These are phyloP conservation scores for Notocelia uddmanniana DNA, from an alignment of 2,888 invertebrate species.

Conservation along the genomic window DNA sequence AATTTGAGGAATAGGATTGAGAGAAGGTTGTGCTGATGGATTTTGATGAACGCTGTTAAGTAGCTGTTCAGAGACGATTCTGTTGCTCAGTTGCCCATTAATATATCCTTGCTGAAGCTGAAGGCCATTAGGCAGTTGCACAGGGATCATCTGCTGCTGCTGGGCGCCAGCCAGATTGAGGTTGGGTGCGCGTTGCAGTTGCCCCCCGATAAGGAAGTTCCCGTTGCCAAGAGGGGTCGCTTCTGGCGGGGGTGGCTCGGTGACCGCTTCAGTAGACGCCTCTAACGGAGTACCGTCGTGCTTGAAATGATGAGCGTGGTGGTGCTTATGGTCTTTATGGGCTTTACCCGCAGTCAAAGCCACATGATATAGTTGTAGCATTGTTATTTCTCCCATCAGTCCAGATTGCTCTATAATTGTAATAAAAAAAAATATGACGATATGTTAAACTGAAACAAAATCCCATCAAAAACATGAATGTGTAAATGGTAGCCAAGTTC, in stretches of 20 bases:
- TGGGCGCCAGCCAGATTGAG: constrained; percentile 81
- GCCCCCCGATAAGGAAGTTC: constrained; percentile 87
- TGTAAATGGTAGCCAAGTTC: too few species aligned
- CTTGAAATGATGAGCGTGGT: constrained; percentile 92
- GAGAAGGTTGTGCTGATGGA: constrained; percentile 55
- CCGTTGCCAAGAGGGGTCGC: constrained; percentile 80
- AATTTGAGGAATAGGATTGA: constrained; percentile 55
- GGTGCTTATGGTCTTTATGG: constrained; percentile 94
- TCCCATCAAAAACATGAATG: too few species aligned
- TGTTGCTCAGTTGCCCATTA: constrained; percentile 88
- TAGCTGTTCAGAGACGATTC: constrained; percentile 86
- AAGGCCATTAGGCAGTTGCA: constrained; percentile 79
- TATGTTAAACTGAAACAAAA: too few species aligned
- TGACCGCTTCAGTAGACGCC: constrained; percentile 85
- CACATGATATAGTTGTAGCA: constrained; percentile 92
- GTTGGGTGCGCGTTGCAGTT: constrained; percentile 86
- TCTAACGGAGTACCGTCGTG: constrained; percentile 89
- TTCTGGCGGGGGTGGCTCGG: constrained; percentile 81
- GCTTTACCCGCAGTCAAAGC: constrained; percentile 94
- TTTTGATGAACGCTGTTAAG: constrained; percentile 69
- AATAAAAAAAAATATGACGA: not conserved
- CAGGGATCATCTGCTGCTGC: constrained; percentile 74
- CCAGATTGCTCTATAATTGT: constrained; percentile 85
- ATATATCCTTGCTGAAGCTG: constrained; percentile 85
- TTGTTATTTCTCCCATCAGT: constrained; percentile 91